These are phyloP conservation scores for Hippoglossus hippoglossus DNA, from an alignment of 2,797 vertebrate species.

Conservation along the genomic window DNA sequence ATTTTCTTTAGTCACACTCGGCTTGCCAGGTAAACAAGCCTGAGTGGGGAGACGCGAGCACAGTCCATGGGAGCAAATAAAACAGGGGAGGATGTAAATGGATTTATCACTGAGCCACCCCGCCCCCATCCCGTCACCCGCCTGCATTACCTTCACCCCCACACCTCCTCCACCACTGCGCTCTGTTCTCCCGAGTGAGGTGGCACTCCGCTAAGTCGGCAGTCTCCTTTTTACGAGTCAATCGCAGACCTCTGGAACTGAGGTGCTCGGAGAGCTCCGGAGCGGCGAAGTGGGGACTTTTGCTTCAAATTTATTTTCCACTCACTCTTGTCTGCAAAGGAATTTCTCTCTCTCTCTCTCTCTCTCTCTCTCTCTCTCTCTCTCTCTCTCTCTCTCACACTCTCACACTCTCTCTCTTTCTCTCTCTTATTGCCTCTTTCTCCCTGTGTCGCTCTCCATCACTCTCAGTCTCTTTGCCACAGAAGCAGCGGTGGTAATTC, in stretches of 20 bases:
- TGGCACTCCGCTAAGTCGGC: slow-evolving; percentile 76
- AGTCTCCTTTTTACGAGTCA: slow-evolving; percentile 80
- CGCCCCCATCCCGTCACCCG: slow-evolving; percentile 30
- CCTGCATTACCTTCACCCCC: slow-evolving; percentile 36
- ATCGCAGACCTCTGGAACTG: slow-evolving; percentile 72
- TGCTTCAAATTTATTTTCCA: slow-evolving; percentile 45
- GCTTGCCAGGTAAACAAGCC: slow-evolving; percentile 94
- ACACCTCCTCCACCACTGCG: slow-evolving; percentile 30
- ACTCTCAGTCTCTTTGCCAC: slow-evolving; percentile 30
- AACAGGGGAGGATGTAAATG: slow-evolving; percentile 86
- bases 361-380: slow-evolving; percentile 5
- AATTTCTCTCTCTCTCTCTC: slow-evolving; percentile 9
- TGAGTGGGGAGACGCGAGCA: slow-evolving; percentile 82
- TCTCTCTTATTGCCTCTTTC: slow-evolving; percentile 20
- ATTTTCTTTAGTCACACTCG: slow-evolving; percentile 93
- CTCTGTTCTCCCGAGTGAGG: slow-evolving; percentile 53
- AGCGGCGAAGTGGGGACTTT: slow-evolving; percentile 47
- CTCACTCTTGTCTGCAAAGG: slow-evolving; percentile 25
- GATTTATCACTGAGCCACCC: slow-evolving; percentile 83
- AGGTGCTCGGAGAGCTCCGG: slow-evolving; percentile 55
- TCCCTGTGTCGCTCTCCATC: slow-evolving; percentile 15
- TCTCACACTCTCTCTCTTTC: too few relatives aligned
- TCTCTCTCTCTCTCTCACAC: slow-evolving; percentile 17
- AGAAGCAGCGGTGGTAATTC: slow-evolving; percentile 50
- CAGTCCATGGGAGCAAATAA: slow-evolving; percentile 82